Base-by-base conservation (phyloP, 2,797 vertebrate genomes). In the Anniella stebbinsi region DNA sequence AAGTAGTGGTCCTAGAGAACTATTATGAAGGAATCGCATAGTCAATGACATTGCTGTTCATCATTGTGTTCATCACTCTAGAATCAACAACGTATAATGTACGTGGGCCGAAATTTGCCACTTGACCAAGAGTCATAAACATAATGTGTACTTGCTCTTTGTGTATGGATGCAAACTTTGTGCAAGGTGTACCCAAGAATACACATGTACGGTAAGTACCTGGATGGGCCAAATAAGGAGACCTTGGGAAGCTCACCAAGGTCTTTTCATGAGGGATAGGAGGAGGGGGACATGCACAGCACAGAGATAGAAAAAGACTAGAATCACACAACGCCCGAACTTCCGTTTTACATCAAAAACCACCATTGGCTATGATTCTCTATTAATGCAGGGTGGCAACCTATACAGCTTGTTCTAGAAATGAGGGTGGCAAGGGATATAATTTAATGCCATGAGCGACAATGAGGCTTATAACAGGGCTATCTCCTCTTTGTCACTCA, bases 1-100 rank as follows among this genome's bases (percentile, higher is more conserved):
- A n/a, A n/a, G n/a, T n/a, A 88, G 77, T 41, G 86, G 25, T 67
- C 86, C 41, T 84, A 23, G 41, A 63, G n/a, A 30, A 84, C 15
- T 86, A 86, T 51, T 63, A 1, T 86, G 83, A 76, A 45, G 67
- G 12, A 3, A 0, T 72, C 87, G 0, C 51, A 80, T 7, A 86
- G 48, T n/a, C 80, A 87, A 85, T 38, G 0, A 0, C n/a, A 51
- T 33, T 30, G 15, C 8, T 54, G 45, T 1, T 84, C 30, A 33
- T 4, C 45, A 75, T 67, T 3, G 30, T 38, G 0, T 38, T 48
- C 23, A 17, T 51, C 33, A 33, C 5, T 13, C 15, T 30, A 45
- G 30, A 69, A 45, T 41, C 30, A 84, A 84, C 38, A 6, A 38
- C 51, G 28, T 13, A 70, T 28, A 72, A 33, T 28, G 17, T 60